Evolutionary conservation across 2,113 vertebrate species (phyloP), one percentile per base, ranked within the genome.

Genomic region (Eubucco bourcierii): DNA sequence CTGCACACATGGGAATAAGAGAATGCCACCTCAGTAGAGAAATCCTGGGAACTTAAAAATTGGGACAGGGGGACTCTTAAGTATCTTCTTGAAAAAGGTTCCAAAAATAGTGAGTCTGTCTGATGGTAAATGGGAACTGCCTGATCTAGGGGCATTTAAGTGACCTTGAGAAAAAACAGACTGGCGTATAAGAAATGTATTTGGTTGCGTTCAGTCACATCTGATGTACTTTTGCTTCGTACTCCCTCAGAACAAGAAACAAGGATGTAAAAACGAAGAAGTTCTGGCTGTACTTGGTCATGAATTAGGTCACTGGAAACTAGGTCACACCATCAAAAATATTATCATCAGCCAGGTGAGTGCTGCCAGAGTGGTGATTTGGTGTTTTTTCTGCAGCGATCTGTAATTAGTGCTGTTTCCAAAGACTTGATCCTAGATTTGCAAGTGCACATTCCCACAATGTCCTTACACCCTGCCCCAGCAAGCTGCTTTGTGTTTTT

Each of bases 221-320:
- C 63, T 90, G 63, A 64, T 91, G 7, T 76, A 24, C 11, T 82
- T 90, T 15, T 80, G 59, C 44, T 88, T 88, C 84, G 23, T 92
- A 37, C 18, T 90, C 7, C 83, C 71, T 77, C 95, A 99, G 99
- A 99, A 97, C 97, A 99, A 99, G 97, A 99, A 99, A 94, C 99
- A 99, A 97, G 99, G 99, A 93, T 99, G 99, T 97, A 99, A 98
- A 98, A 99, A 99, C 90, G 95, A 98, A 64, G 99, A 99, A 95
- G 99, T 99, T 90, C 97, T 99, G 87, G 99, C 99, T 67, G 99
- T 99, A 53, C 97, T 99, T 23, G 98, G 99, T 72, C 99, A 99
- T 97, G 99, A 99, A 96, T 97, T 99, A 58, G 99, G 99, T 29
- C 99, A 99, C 93, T 99, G 99, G 99, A 99, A 99, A 94, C 97